Percentiles rank a stretch among this genome's conserved stretches.
Evolutionary conservation across 2,797 vertebrate genomes (phyloP).

Genomic region (Sebastolobus altivelis): DNA sequence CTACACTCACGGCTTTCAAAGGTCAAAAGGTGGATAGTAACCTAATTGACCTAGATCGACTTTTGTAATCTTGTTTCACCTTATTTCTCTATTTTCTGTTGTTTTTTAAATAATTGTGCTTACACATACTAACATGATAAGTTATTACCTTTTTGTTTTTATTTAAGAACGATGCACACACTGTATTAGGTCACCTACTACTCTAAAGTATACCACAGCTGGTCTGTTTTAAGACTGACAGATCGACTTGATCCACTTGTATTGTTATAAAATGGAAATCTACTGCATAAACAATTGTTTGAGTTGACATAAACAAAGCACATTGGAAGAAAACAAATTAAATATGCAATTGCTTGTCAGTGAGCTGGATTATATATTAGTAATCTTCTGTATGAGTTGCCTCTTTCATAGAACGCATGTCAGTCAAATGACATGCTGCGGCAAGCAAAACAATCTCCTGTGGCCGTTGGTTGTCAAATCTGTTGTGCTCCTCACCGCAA

Average conservation of each 20-base stretch:
- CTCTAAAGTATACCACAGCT: background rate
- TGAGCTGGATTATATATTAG: conserved; percentile 45
- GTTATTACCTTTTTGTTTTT: background rate
- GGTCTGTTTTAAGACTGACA: background rate
- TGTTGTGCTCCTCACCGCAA: conserved; percentile 16
- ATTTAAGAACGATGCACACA: background rate
- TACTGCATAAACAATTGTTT: background rate
- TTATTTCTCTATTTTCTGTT: background rate
- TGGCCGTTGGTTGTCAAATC: conserved; percentile 53
- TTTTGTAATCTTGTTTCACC: background rate
- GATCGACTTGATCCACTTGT: background rate
- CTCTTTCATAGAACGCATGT: conserved; percentile 21
- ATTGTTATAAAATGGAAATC: background rate
- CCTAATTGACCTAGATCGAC: background rate
- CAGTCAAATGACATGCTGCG: conserved; percentile 41
- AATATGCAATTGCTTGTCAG: conserved; percentile 21
- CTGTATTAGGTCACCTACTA: background rate
- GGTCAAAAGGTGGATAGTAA: background rate
- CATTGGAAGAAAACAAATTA: conserved; percentile 33
- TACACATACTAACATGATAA: background rate
- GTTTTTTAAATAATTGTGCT: background rate
- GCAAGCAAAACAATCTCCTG: conserved; percentile 49
- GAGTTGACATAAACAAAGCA: background rate
- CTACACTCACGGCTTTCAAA: background rate
- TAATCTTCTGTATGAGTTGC: conserved; percentile 37